Percentiles rank a stretch among this genome's conserved stretches.
Evolutionary conservation across 1,140 invertebrate genomes (phyloP).

Genomic region (Antheraea pernyi): DNA sequence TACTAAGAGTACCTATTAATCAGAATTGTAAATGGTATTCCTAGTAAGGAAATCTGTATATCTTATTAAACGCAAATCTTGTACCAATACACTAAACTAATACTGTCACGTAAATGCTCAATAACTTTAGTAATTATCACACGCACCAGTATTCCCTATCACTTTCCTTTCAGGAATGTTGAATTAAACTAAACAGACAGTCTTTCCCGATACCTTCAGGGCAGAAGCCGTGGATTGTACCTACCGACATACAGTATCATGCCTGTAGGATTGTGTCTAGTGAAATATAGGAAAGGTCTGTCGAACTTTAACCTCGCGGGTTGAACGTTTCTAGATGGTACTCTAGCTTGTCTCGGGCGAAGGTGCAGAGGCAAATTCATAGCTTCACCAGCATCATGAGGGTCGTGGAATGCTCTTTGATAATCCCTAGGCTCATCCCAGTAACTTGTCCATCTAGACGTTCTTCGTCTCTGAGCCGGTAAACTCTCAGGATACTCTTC

Average conservation of each 20-base stretch:
- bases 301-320: constrained; percentile 87
- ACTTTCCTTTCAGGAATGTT: constrained; percentile 70
- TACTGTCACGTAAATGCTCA: constrained; percentile 75
- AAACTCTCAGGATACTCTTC: constrained; percentile 88
- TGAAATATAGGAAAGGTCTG: constrained; percentile 91
- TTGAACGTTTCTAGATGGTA: constrained; percentile 79
- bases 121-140: constrained; percentile 56
- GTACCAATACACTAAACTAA: constrained; percentile 54
- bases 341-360: constrained; percentile 84
- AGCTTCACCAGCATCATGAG: constrained; percentile 81
- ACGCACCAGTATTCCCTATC: constrained; percentile 66
- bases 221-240: constrained; percentile 89
- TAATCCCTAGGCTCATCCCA: constrained; percentile 77
- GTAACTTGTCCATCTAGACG: constrained; percentile 57
- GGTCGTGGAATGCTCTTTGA: constrained; percentile 82
- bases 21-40: not conserved
- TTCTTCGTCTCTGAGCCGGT: constrained; percentile 49
- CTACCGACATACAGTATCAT: constrained; percentile 91
- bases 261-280: constrained; percentile 92
- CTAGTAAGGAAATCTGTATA: not conserved
- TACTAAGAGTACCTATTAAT: not conserved
- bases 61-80: constrained; percentile 27
- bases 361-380: constrained; percentile 83
- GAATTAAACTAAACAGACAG: constrained; percentile 72
- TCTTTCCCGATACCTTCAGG: constrained; percentile 70